A percentile compares a stretch with the other conserved stretches of the same genome.
These are phyloP conservation scores for Philaethria dido DNA, from an alignment of 2,888 invertebrate genomes.

Conservation along the genomic window DNA sequence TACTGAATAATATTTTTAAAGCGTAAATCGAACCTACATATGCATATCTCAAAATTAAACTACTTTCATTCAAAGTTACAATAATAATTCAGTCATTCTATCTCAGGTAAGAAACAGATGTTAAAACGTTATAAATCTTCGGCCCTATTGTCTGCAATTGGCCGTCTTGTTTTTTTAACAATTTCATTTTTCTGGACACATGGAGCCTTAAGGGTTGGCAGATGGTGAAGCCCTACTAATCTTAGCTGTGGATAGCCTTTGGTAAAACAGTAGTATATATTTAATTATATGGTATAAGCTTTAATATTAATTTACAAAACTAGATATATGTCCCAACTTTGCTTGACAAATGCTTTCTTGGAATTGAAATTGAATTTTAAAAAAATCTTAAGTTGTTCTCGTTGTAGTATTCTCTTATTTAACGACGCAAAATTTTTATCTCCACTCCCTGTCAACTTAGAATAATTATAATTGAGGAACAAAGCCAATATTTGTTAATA, in stretches of 20 bases:
- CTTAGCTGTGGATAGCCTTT: constrained; percentile 18
- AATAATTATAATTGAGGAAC: too few species aligned
- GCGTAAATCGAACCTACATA: background rate
- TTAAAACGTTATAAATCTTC: constrained; percentile 68
- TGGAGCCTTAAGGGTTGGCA: constrained; percentile 55
- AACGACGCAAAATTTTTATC: too few species aligned
- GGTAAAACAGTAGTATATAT: background rate
- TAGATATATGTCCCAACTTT: too few species aligned
- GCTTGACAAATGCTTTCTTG: too few species aligned
- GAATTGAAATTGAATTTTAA: too few species aligned
- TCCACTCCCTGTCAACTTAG: too few species aligned
- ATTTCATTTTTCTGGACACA: constrained; percentile 64
- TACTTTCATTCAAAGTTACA: constrained; percentile 5
- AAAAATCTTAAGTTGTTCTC: too few species aligned
- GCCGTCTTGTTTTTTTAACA: constrained; percentile 60
- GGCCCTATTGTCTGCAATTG: constrained; percentile 65
- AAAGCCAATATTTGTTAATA: too few species aligned
- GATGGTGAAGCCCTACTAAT: constrained; percentile 51
- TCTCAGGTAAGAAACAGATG: constrained; percentile 70
- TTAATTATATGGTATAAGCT: background rate
- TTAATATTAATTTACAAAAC: background rate
- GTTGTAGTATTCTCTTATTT: too few species aligned
- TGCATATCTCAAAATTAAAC: background rate
- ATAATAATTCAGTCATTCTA: constrained; percentile 47
- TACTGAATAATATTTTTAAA: background rate